Evolutionary conservation across 2,888 invertebrate genomes (phyloP).

Genomic region (Beris morrisii): DNA sequence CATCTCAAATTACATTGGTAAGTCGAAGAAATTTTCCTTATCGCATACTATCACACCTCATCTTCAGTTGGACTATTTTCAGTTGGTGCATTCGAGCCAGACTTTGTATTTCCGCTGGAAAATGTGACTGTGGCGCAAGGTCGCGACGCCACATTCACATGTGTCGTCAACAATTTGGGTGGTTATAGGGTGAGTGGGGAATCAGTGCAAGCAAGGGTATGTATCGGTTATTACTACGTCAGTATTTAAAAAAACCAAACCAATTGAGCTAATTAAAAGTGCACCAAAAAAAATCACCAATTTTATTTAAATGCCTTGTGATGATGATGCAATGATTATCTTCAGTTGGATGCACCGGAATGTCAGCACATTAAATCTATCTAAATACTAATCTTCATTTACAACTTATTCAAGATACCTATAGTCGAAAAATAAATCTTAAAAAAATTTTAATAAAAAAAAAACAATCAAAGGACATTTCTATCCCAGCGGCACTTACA

Average conservation of each 20-base stretch:
- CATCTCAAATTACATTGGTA: conserved; percentile 53
- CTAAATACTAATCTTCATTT: conserved; percentile 14
- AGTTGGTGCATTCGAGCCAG: conserved; percentile 71
- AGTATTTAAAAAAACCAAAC: conserved; percentile 4
- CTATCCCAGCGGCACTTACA: too few relatives aligned
- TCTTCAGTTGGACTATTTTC: conserved; percentile 48
- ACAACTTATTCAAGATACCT: background rate
- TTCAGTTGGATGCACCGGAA: conserved; percentile 40
- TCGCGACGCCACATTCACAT: conserved; percentile 76
- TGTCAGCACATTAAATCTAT: conserved; percentile 33
- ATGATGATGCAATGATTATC: conserved; percentile 35
- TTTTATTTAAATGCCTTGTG: conserved; percentile 31
- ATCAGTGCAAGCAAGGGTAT: conserved; percentile 81
- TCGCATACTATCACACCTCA: conserved; percentile 24
- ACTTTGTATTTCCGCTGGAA: conserved; percentile 73
- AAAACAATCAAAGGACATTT: conserved; percentile 2
- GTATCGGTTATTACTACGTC: conserved; percentile 61
- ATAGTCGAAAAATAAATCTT: background rate
- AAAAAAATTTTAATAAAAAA: background rate
- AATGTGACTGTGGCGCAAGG: conserved; percentile 78
- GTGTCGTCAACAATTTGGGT: conserved; percentile 75
- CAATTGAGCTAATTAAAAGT: conserved; percentile 24
- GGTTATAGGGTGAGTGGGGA: conserved; percentile 90
- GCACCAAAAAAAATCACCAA: conserved; percentile 22
- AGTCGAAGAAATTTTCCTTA: conserved; percentile 40